Conservation (phyloP, 2,797 vertebrate species). For the Catostomus latipinnis region DNA sequence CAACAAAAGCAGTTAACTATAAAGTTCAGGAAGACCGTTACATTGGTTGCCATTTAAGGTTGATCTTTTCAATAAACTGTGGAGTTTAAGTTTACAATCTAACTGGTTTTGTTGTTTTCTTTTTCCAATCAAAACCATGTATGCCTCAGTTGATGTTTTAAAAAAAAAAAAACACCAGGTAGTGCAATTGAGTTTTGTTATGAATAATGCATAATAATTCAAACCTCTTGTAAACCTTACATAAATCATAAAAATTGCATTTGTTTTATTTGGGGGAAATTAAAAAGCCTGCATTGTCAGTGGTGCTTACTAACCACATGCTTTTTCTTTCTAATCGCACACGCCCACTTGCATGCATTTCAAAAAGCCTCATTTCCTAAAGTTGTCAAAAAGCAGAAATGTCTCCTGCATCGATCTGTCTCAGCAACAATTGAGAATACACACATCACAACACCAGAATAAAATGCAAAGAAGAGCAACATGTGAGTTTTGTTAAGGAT, state of each 20-base stretch:
- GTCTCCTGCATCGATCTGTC: not conserved
- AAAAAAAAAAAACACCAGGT: not conserved
- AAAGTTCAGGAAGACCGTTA: not conserved
- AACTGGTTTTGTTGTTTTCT: not conserved
- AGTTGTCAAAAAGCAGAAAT: constrained; percentile 49
- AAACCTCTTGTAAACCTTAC: not conserved
- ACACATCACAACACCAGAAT: not conserved
- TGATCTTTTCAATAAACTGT: constrained; percentile 56
- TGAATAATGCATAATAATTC: not conserved
- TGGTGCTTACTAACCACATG: not conserved
- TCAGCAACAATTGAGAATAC: constrained; percentile 9
- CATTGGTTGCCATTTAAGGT: not conserved
- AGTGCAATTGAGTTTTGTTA: not conserved
- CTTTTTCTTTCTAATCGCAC: not conserved
- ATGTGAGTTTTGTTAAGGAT: not conserved
- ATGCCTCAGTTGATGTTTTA: not conserved
- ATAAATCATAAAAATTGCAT: not conserved
- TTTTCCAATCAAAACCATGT: not conserved
- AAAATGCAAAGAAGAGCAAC: constrained; percentile 27
- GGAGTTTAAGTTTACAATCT: constrained; percentile 11
- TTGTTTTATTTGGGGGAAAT: not conserved
- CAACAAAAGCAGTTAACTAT: not conserved
- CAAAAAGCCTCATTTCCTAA: constrained; percentile 58
- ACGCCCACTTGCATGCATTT: constrained; percentile 33
- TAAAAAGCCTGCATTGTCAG: not conserved